Evolutionary conservation across 2,888 invertebrate genomes (phyloP), one percentile per base, ranked within the genome.

Genomic region (Colletes collaris): DNA sequence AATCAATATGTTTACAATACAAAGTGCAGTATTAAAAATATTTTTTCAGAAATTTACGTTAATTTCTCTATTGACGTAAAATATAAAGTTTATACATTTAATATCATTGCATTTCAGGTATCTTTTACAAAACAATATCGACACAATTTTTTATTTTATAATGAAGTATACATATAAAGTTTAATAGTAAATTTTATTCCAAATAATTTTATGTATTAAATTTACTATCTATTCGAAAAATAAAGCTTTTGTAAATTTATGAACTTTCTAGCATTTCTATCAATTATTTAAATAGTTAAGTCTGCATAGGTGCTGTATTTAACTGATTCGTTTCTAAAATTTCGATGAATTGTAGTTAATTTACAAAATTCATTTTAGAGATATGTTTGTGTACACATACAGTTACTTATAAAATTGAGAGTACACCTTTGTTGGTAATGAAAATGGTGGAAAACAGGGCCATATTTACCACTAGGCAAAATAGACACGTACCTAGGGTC

Each of bases 131-230:
- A 56, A 46, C n/a, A 13, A 27, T 44, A 59, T 58, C 37, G 16
- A 40, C 44, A 13, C 13, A 19, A 40, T 52, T 52, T 59, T 16
- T 44, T 27, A 68, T 60, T 69, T 60, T 60, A 19, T 52, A 62
- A 68, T 5, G 19, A 40, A 62, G n/a, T n/a, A n/a, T n/a, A 44
- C 35, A 40, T 62, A 27, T 69, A 27, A 49, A 58, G 58, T 46
- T 60, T 44, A 40, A 13, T 11, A 44, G 59, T 16, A 8, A 59
- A 68, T 71, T 72, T 66, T 73, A 56, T 16, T 56, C 35, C 52
- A 52, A 70, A 53, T 35, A 10, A n/a, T 67, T 74, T 68, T 56
- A 56, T 67, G 67, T 67, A 74, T 56, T 27, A 67, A 44, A 56
- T 37, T 37, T 40, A 55, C 19, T 3, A 64, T 58, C 19, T 35